phyloP scores from a whole-genome alignment of 1,140 invertebrate species.

The Galleria mellonella region DNA sequence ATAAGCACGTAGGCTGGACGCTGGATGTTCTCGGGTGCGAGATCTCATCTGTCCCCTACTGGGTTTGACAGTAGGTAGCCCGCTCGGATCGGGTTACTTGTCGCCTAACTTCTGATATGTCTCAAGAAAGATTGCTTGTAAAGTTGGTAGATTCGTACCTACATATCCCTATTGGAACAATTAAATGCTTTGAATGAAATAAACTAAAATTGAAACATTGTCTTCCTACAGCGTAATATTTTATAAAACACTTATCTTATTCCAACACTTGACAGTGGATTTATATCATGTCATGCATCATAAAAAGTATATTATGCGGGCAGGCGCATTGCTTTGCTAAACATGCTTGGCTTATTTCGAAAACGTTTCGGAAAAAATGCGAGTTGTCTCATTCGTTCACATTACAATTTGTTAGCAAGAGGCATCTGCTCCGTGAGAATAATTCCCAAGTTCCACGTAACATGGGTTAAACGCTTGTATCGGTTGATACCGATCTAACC shows the following conservation, averaged over 20 bases:
- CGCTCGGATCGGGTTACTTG: conserved; percentile 1
- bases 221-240: too few species aligned
- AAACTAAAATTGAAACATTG: too few species aligned
- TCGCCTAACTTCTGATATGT: neutral
- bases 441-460: conserved; percentile 60
- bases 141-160: too few species aligned
- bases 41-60: conserved; percentile 9
- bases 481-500: conserved; percentile 68
- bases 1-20: conserved; percentile 6
- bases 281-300: too few species aligned
- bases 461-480: conserved; percentile 72
- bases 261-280: too few species aligned
- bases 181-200: too few species aligned
- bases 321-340: neutral
- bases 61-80: conserved; percentile 6
- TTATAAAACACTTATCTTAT: too few species aligned
- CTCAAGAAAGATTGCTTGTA: too few species aligned
- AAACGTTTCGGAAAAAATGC: conserved; percentile 9
- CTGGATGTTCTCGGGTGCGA: neutral
- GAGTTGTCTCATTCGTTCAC: conserved; percentile 26
- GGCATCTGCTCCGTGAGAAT: conserved; percentile 51
- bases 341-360: neutral
- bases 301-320: too few species aligned
- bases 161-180: too few species aligned
- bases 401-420: conserved; percentile 60